Evolutionary conservation across 2,113 vertebrate genomes (phyloP), one percentile per base, ranked within the genome.

Genomic region (Salvator merianae): DNA sequence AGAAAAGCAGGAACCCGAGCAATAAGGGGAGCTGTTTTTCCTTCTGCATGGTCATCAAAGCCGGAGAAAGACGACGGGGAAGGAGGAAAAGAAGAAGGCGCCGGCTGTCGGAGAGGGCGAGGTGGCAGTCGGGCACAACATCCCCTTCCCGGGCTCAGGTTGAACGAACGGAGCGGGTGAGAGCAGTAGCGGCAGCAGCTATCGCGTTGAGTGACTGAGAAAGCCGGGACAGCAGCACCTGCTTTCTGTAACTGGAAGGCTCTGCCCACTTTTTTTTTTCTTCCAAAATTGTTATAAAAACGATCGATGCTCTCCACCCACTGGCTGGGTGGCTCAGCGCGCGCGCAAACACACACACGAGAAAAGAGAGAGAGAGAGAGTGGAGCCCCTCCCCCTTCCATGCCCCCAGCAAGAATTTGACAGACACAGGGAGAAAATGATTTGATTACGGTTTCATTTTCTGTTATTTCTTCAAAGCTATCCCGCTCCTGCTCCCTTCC

Each of bases 1-100:
- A 71, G 20, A 92, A 81, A 77, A 90, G 78, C 43, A 88, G 82
- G 83, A 87, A 84, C 77, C 89, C 82, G 82, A 88, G 89, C 81
- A 28, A 30, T 14, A 85, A 83, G 7, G 30, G 32, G 77, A 50
- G 80, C 80, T 83, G 81, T 82, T 62, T 69, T 84, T 90, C 91
- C 93, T 93, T 92, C 92, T 89, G 43, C 82, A 83, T 83, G 73
- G 2, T 26, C 68, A 69, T 79, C 76, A 43, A 30, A 63, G 81
- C 36, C 16, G 81, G 34, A 13, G 53, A 4, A 20, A 3, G 80
- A 68, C 1, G 55, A 2, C 55, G 55, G 55, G 55, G 18, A 59
- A 16, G 55, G 30, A 14, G 87, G 76, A 62, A 59, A 28, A 24
- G 66, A 72, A 2, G 30, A 62, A 32, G 76, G 8, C 20, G 50